Base-by-base conservation (phyloP, 2,888 invertebrate genomes). In the Amblyjoppa fuscipennis region DNA sequence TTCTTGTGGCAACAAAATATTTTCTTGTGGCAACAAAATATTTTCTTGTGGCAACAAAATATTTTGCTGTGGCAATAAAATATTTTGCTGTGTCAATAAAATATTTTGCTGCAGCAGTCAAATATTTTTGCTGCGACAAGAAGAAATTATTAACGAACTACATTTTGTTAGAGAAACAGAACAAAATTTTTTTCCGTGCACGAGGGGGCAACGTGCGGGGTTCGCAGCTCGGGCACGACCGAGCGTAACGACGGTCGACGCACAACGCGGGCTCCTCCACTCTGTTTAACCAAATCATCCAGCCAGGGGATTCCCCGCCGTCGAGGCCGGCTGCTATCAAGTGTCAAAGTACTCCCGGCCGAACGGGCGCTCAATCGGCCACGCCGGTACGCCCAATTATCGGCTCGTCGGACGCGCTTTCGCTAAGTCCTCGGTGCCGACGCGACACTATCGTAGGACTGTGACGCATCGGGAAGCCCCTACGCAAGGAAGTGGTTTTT, bases 271-370 rank as follows among this genome's bases (percentile, higher is more conserved):
- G 16, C n/a, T 28, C 34, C 5, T 28, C n/a, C 38, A 13, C 11
- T 28, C 20, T 59, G 28, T 59, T 59, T 59, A 3, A 59, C 25
- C 28, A 28, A 56, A 56, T 34, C 71, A 69, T 74, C 28, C 45
- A 38, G 20, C 56, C 41, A 16, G 41, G 28, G 61, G 61, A 74
- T 41, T 74, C 31, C 74, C 74, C 25, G 38, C 45, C 59, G 20
- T 28, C 16, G 59, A 13, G 3, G 53, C 41, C 7, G 25, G 16
- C 59, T 28, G 6, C 73, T 61, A 77, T 78, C 70, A 70, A 59
- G 78, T 70, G 70, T 78, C 78, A 78, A 78, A 78, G 69, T 61
- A 78, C 34, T 31, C n/a, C 20, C 31, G 61, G n/a, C 49, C 59
- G 70, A 78, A 38, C 34, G 70, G 34, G 45, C 28, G 77, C 25